phyloP scores from a whole-genome alignment of 2,113 vertebrate species.

The Siniperca knerii region DNA sequence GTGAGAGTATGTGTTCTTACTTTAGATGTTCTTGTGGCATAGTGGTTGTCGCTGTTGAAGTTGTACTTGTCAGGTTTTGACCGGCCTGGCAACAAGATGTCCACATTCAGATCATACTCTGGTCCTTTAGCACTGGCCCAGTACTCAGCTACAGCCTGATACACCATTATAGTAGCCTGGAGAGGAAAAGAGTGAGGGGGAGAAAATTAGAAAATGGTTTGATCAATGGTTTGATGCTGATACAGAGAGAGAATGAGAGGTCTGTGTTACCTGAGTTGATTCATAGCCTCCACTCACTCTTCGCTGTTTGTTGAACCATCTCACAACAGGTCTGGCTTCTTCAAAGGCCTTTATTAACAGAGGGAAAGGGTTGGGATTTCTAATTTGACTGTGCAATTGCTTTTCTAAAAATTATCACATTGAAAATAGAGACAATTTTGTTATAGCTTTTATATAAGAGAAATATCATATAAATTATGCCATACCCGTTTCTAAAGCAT shows the following conservation, averaged over 20 bases:
- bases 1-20: conserved; percentile 71
- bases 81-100: conserved; percentile 83
- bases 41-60: conserved; percentile 72
- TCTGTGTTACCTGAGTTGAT: conserved; percentile 88
- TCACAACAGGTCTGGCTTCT: conserved; percentile 67
- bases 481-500: no score
- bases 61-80: background rate
- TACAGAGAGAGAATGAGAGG: background rate
- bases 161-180: conserved; percentile 91
- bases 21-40: conserved; percentile 80
- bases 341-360: conserved; percentile 61
- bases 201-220: background rate
- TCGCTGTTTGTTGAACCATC: conserved; percentile 89
- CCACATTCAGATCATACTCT: conserved; percentile 85
- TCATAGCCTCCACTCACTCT: conserved; percentile 84
- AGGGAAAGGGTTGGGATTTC: no score
- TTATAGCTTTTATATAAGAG: no score
- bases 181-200: background rate
- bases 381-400: no score
- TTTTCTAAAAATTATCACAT: no score
- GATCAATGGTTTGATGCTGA: no score
- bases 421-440: no score
- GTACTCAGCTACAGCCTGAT: conserved; percentile 91
- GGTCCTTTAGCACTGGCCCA: conserved; percentile 56
- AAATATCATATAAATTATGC: no score